Percentiles rank a stretch among this genome's conserved stretches.
phyloP scores from a whole-genome alignment of 1,140 invertebrate genomes.

The Trypoxylus dichotomus region DNA sequence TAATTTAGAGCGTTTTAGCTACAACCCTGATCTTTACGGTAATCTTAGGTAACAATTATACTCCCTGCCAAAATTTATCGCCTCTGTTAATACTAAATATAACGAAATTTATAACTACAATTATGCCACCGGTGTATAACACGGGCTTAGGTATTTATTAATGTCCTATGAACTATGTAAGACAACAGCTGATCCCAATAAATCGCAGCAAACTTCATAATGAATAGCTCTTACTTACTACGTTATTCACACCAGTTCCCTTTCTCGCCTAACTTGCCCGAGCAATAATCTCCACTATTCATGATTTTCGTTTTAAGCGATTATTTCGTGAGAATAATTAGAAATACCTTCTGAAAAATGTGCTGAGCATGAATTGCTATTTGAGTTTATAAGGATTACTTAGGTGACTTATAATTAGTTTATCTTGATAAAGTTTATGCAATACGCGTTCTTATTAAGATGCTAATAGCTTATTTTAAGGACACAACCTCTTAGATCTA shows the following conservation, averaged over 20 bases:
- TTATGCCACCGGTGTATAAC: conserved; percentile 5
- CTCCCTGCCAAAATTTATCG: neutral
- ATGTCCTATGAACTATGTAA: neutral
- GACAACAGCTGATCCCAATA: conserved; percentile 5
- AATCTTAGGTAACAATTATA: conserved; percentile 7
- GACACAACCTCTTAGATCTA: no score
- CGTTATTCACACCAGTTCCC: neutral
- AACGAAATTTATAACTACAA: conserved; percentile 7
- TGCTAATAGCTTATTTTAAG: no score
- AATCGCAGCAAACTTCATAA: conserved; percentile 6
- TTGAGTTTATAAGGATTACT: no score
- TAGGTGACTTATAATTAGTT: no score
- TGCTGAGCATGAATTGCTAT: no score
- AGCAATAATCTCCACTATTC: neutral
- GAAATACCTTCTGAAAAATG: neutral
- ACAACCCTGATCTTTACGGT: conserved; percentile 5
- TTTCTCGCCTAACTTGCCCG: neutral
- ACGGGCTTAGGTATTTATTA: conserved; percentile 6
- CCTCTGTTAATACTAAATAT: conserved; percentile 3
- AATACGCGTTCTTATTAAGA: no score
- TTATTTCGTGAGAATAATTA: neutral
- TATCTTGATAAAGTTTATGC: no score
- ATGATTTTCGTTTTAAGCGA: neutral
- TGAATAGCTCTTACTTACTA: neutral
- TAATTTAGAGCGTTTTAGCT: neutral